Percentiles rank a stretch among this genome's conserved stretches.
Evolutionary conservation across 1,140 invertebrate genomes (phyloP).

Genomic region (Drosophila burlai): DNA sequence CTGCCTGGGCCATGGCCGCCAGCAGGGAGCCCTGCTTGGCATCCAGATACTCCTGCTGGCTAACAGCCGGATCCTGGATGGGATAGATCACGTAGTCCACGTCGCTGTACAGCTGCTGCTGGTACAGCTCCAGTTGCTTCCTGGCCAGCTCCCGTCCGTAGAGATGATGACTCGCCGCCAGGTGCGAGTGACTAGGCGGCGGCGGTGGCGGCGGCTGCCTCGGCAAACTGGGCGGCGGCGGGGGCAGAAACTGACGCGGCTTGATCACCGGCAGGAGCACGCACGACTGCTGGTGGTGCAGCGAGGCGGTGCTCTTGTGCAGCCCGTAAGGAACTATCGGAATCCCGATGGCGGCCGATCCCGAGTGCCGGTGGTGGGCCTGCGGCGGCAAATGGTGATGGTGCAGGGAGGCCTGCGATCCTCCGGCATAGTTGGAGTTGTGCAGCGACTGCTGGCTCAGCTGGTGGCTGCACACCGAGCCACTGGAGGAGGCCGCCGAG

Average conservation of each 20-base stretch:
- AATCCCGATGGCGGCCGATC: constrained; percentile 78
- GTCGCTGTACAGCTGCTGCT: constrained; percentile 94
- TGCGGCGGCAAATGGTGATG: constrained; percentile 40
- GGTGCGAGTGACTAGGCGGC: constrained; percentile 56
- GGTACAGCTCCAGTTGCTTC: constrained; percentile 93
- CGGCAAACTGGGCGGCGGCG: constrained; percentile 86
- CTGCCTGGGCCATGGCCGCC: constrained; percentile 87
- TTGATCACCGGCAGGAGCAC: constrained; percentile 84
- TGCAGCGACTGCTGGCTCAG: constrained; percentile 74
- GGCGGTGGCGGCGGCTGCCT: constrained; percentile 86
- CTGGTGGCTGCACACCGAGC: constrained; percentile 75
- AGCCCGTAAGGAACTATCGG: constrained; percentile 81
- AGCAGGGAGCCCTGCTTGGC: constrained; percentile 91
- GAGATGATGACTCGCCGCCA: constrained; percentile 86
- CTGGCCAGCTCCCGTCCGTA: constrained; percentile 90
- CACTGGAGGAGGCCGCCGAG: constrained; percentile 71
- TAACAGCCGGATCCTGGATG: constrained; percentile 93
- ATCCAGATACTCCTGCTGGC: constrained; percentile 95
- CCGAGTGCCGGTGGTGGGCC: constrained; percentile 59
- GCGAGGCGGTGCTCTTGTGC: constrained; percentile 80
- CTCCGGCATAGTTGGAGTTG: constrained; percentile 74
- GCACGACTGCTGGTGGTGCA: constrained; percentile 74
- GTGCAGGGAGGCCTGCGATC: constrained; percentile 70
- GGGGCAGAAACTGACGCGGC: constrained; percentile 84
- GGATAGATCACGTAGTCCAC: constrained; percentile 96